These are phyloP conservation scores for Corynorhinus townsendii DNA, from an alignment of 2,113 vertebrate species.

Conservation along the genomic window DNA sequence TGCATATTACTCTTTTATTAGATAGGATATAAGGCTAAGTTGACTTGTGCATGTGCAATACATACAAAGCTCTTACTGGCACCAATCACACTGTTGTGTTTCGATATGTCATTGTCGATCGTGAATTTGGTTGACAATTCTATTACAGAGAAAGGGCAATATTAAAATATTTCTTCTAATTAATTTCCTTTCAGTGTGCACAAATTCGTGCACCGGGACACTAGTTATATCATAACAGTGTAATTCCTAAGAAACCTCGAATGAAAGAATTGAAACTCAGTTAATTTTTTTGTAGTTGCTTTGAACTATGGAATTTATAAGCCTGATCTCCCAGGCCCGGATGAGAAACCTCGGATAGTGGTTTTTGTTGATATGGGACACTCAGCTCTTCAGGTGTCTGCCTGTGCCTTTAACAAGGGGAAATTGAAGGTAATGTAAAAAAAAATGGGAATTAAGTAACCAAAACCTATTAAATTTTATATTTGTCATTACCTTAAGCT, in stretches of 20 bases:
- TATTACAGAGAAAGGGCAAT: too few species aligned
- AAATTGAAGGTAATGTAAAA: constrained; percentile 82
- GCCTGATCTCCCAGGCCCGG: constrained; percentile 82
- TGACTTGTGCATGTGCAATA: too few species aligned
- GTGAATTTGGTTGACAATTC: too few species aligned
- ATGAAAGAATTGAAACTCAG: background rate
- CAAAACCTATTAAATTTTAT: background rate
- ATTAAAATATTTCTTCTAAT: too few species aligned
- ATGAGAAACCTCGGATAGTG: constrained; percentile 85
- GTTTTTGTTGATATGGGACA: constrained; percentile 88
- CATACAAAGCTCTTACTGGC: too few species aligned
- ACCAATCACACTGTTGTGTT: too few species aligned
- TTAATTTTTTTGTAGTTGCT: constrained; percentile 79
- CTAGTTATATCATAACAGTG: background rate
- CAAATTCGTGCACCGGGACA: too few species aligned
- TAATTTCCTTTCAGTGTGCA: too few species aligned
- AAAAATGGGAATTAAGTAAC: background rate
- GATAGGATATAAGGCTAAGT: too few species aligned
- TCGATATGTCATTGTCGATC: too few species aligned
- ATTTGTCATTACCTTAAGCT: background rate
- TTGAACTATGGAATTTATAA: constrained; percentile 88
- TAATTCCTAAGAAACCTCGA: background rate
- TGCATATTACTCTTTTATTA: too few species aligned
- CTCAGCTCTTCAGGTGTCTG: constrained; percentile 86
- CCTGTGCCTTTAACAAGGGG: constrained; percentile 86